Base-by-base conservation (phyloP, 2,888 invertebrate genomes). In the Rhagophthalmus giganteus region DNA sequence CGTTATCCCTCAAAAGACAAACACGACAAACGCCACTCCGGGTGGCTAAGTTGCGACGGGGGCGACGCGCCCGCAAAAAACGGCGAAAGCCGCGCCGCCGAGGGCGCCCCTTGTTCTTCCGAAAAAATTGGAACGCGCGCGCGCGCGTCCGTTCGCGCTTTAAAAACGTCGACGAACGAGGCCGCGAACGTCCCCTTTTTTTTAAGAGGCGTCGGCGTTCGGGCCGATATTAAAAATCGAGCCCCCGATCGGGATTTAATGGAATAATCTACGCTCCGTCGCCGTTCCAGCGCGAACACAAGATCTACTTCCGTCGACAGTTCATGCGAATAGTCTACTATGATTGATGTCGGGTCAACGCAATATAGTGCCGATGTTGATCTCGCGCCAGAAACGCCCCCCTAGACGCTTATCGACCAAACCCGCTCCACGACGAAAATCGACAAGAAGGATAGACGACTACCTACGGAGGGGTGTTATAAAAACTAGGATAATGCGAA, bases 331-430 rank as follows among this genome's bases (percentile, higher is more conserved):
- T 54, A 39, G 39, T 41, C 32, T n/a, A n/a, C n/a, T 41, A 54
- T 54, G 54, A 54, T 54, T 54, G 54, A 54, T 54, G 54, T 44
- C 27, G 44, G 48, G 54, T 48, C 48, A 54, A 48, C 34, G 53
- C 48, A 52, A 52, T 52, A 52, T 37, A 52, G 24, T 31, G 34
- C n/a, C 32, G 46, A 46, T 52, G 52, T 46, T 46, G 45, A 52
- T 46, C 46, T 39, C 40, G 35, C 28, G 46, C 46, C 46, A 39
- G 40, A 25, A 51, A 46, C 52, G 46, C 52, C 49, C 45, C 10
- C 37, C 35, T 38, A 28, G 37, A 45, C 38, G 45, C 39, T 51
- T 52, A 52, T 52, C 40, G 52, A 52, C 40, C 8, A 13, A 13
- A 32, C n/a, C 52, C 28, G 7, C 32, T 7, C 16, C 20, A 31